These are phyloP conservation scores for Pantherophis alleghaniensis DNA, from an alignment of 2,797 vertebrate genomes.

Conservation along the genomic window DNA sequence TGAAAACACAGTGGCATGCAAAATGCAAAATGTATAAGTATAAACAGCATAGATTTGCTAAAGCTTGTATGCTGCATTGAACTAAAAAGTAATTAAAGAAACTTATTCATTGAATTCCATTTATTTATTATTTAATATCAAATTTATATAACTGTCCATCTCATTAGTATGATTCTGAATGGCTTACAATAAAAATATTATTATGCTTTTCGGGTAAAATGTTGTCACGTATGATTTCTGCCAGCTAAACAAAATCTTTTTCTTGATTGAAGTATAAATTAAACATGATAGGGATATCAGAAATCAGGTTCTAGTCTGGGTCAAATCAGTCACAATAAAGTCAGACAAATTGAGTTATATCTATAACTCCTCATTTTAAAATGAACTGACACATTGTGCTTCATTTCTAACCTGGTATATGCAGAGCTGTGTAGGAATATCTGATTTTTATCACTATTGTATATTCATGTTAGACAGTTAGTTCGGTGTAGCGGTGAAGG, in stretches of 20 bases:
- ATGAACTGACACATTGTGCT: background rate
- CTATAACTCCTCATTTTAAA: constrained; percentile 22
- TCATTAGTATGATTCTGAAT: background rate
- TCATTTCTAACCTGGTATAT: constrained; percentile 2
- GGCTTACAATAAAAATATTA: background rate
- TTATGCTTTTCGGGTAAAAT: constrained; percentile 5
- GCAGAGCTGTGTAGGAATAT: background rate
- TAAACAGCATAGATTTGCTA: background rate
- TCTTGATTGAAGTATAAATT: background rate
- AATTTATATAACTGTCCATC: background rate
- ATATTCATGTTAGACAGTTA: background rate
- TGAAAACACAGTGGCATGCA: background rate
- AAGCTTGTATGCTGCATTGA: background rate
- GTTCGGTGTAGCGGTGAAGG: background rate
- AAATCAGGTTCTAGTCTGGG: constrained; percentile 2
- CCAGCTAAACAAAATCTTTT: background rate
- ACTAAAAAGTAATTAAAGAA: background rate
- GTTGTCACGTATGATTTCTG: background rate
- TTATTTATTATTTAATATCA: background rate
- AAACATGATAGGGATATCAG: background rate
- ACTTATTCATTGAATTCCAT: background rate
- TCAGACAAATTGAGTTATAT: constrained; percentile 12
- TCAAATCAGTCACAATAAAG: constrained; percentile 8
- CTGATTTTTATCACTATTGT: background rate
- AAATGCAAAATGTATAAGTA: background rate